Conservation (phyloP, 2,797 vertebrate species). For the Pseudochromis fuscus region DNA sequence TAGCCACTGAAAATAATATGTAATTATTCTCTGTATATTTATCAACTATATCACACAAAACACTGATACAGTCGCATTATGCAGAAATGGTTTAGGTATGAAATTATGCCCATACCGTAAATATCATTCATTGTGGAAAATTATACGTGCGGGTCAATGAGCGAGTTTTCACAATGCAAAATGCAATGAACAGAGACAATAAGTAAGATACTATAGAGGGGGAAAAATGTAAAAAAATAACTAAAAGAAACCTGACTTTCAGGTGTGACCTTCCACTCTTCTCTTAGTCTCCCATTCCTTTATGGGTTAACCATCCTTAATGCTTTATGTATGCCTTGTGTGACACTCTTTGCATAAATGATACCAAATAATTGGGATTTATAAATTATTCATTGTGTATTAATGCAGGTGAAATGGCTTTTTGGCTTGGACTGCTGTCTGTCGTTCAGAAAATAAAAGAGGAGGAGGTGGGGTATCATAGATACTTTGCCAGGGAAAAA, state of each 20-base stretch:
- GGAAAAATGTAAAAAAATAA: constrained; percentile 39
- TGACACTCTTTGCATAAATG: constrained; percentile 99
- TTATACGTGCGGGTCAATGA: constrained; percentile 45
- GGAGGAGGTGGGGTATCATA: constrained; percentile 82
- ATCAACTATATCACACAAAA: constrained; percentile 19
- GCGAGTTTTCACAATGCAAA: constrained; percentile 47
- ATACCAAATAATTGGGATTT: constrained; percentile 99
- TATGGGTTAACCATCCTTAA: constrained; percentile 95
- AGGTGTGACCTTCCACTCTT: constrained; percentile 85
- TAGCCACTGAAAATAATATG: constrained; percentile 27
- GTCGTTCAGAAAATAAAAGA: constrained; percentile 87
- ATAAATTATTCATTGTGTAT: constrained; percentile 99
- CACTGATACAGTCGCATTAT: constrained; percentile 19
- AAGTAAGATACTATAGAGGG: constrained; percentile 46
- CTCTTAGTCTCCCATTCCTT: constrained; percentile 87
- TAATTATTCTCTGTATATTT: constrained; percentile 26
- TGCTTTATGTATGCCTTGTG: constrained; percentile 98
- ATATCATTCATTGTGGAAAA: constrained; percentile 34
- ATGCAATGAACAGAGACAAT: constrained; percentile 50
- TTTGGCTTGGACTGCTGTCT: constrained; percentile 88
- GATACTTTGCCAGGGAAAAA: constrained; percentile 77
- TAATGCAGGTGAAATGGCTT: constrained; percentile 98
- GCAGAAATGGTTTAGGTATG: constrained; percentile 36
- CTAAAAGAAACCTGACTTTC: constrained; percentile 78
- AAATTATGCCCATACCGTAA: constrained; percentile 2